Conservation (phyloP, 2,797 vertebrate genomes). For the Triplophysa bombifrons region DNA sequence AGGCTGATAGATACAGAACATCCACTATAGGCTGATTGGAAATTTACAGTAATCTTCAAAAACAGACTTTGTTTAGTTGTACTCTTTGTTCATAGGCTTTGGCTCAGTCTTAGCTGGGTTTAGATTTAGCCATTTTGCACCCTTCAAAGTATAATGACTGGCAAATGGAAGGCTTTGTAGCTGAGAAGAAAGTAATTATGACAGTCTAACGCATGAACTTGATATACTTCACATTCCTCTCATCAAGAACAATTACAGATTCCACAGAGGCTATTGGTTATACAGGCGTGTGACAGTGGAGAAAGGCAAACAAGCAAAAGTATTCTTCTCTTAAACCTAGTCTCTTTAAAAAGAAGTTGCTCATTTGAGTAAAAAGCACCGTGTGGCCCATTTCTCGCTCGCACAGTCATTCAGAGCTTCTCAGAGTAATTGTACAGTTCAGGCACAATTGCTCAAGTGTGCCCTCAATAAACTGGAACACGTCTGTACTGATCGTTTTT, state of each 20-base stretch:
- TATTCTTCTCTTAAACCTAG: constrained; percentile 25
- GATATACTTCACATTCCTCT: constrained; percentile 11
- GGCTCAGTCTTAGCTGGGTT: not conserved
- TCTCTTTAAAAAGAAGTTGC: constrained; percentile 32
- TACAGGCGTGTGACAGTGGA: not conserved
- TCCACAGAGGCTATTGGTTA: constrained; percentile 18
- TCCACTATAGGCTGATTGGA: not conserved
- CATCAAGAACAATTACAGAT: constrained; percentile 10
- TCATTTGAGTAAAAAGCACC: constrained; percentile 22
- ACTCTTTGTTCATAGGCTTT: not conserved
- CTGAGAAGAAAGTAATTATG: constrained; percentile 5
- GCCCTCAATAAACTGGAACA: constrained; percentile 22
- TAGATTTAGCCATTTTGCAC: not conserved
- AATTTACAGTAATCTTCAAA: constrained; percentile 7
- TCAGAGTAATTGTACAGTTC: constrained; percentile 42
- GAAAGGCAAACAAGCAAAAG: not conserved
- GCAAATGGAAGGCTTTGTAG: not conserved
- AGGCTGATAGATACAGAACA: not conserved
- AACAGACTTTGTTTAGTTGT: not conserved
- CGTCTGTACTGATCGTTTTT: constrained; percentile 8
- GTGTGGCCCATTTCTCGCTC: constrained; percentile 32
- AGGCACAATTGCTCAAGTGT: constrained; percentile 39
- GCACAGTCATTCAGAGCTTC: constrained; percentile 30
- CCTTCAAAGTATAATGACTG: not conserved
- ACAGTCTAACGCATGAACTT: not conserved